These are phyloP conservation scores for Aldabrachelys gigantea DNA, from an alignment of 2,113 vertebrate genomes.

Conservation along the genomic window DNA sequence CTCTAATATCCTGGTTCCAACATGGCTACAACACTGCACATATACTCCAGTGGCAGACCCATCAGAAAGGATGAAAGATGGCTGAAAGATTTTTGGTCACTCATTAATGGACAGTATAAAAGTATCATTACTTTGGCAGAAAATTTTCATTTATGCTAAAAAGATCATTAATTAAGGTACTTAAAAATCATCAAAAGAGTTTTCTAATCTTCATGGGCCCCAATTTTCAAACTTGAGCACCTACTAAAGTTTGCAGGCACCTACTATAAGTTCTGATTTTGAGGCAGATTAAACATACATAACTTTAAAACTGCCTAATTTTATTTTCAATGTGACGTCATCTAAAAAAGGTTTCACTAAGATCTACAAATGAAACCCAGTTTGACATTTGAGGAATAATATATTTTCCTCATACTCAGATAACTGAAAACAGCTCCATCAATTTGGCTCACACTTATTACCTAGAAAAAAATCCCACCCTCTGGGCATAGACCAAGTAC, in stretches of 20 bases:
- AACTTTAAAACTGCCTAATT: background rate
- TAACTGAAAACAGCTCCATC: background rate
- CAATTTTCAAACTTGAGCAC: background rate
- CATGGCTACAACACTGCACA: background rate
- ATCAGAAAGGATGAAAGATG: background rate
- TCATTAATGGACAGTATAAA: background rate
- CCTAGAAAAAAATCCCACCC: background rate
- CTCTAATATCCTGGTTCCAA: background rate
- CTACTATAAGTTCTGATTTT: background rate
- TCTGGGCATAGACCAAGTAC: background rate
- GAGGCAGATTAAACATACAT: background rate
- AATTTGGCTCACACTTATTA: background rate
- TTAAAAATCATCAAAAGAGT: background rate
- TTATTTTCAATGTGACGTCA: background rate
- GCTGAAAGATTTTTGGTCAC: background rate
- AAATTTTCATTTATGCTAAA: background rate
- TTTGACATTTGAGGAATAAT: background rate
- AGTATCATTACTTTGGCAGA: background rate
- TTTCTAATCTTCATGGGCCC: background rate
- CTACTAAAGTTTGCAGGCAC: background rate
- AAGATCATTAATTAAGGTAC: background rate
- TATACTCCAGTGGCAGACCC: background rate
- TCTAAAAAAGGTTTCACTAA: background rate
- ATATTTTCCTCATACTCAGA: background rate
- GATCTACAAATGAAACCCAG: background rate